Evolutionary conservation across 1,140 invertebrate genomes (phyloP).

Genomic region (Lepidurus couesii): DNA sequence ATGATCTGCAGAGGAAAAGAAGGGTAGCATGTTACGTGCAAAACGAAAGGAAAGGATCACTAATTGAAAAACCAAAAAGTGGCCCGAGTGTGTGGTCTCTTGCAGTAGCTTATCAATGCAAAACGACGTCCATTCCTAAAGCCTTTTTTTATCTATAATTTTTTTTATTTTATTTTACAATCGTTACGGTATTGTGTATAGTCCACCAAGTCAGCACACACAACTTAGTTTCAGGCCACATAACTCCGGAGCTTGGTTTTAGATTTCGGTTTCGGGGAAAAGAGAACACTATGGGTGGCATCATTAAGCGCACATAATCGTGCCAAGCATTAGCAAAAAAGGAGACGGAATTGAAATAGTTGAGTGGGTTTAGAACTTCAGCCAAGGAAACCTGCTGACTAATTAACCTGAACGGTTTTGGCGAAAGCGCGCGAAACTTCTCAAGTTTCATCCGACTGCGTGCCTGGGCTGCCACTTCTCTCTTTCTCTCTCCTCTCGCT

Average conservation of each 20-base stretch:
- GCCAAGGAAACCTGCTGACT: neutral
- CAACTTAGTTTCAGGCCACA: neutral
- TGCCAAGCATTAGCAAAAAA: neutral
- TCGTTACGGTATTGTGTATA: neutral
- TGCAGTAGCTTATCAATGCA: neutral
- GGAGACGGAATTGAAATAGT: neutral
- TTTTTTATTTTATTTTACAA: neutral
- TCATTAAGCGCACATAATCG: constrained; percentile 14
- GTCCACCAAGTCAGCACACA: neutral
- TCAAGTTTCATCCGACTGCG: neutral
- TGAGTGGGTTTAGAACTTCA: neutral
- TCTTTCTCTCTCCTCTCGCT: too few species aligned
- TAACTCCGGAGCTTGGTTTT: neutral
- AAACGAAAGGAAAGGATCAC: neutral
- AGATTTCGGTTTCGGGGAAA: neutral
- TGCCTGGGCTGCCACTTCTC: neutral
- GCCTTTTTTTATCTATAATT: too few species aligned
- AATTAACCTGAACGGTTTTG: constrained; percentile 17
- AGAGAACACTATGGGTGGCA: neutral
- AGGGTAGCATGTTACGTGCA: neutral
- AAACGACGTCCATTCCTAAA: neutral
- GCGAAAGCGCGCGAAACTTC: neutral
- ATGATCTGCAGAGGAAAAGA: neutral
- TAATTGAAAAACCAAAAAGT: constrained; percentile 8
- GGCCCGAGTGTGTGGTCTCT: neutral